Base-by-base conservation (phyloP, 2,113 vertebrate species). In the Pseudolaguvia tuberculata region DNA sequence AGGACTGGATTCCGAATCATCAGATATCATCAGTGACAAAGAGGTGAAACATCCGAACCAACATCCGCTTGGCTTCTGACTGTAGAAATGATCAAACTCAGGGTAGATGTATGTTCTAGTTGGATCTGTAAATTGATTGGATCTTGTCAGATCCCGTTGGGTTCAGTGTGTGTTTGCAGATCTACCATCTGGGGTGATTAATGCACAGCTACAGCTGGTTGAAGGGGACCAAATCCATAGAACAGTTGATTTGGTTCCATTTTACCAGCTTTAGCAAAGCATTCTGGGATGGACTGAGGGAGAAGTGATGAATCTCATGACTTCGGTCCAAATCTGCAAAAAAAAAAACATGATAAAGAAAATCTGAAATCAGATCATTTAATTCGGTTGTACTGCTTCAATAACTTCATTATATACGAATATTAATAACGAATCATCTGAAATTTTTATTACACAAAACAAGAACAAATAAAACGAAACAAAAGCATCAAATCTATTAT, bases 251-350 rank as follows among this genome's bases (percentile, higher is more conserved):
- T 97, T 99, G 96, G 96, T 98, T 99, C 96, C 96, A 98, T 98
- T 99, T 99, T 98, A 99, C 96, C 96, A 99, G 96, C 96, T 98
- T 94, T 94, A 98, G 96, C 96, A 98, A 97, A 98, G 95, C 96
- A 99, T 99, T 97, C 50, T 57, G 70, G 69, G 56, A 39, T 15
- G n/a, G n/a, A 73, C 27, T 50, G 48, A 21, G 31, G 14, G 14
- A 57, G 21, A 31, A 52, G 63, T 48, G 39, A 6, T 45, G 62
- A 47, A 58, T 23, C 39, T 55, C 29, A 27, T 14, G 21, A 29
- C 9, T 12, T 23, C 25, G n/a, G 56, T 1, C 5, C 42, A 12
- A 47, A 72, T 74, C 80, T 81, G 80, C 39, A 73, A 76, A 42
- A 13, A 47, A 73, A 76, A 42, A 13, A 47, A 76, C 58, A 72